Evolutionary conservation across 2,888 invertebrate species (phyloP).

Genomic region (Mantis religiosa): DNA sequence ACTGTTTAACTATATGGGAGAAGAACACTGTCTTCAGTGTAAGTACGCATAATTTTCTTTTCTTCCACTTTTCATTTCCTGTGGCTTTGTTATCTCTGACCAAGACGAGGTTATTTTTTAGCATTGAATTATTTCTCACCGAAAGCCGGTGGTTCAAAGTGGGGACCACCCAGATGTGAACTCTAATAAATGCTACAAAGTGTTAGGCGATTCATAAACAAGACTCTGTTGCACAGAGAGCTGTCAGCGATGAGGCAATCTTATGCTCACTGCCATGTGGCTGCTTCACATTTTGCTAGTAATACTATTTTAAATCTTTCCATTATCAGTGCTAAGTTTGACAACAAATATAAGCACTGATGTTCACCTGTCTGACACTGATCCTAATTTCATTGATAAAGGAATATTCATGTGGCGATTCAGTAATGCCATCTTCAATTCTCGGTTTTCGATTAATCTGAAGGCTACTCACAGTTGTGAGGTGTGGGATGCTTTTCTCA

Average conservation of each 20-base stretch:
- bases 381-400: no score
- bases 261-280: background rate
- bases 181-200: background rate
- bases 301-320: no score
- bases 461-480: no score
- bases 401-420: no score
- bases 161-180: background rate
- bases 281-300: no score
- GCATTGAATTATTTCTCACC: background rate
- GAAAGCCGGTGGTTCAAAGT: background rate
- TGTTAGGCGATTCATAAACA: background rate
- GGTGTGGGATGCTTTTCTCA: no score
- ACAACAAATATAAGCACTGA: no score
- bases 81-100: background rate
- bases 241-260: background rate
- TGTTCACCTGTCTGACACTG: no score
- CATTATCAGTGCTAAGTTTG: no score
- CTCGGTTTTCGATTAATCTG: no score
- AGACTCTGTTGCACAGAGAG: background rate
- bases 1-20: slow-evolving; percentile 7
- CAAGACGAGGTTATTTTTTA: background rate
- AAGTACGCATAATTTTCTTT: background rate
- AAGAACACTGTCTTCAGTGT: background rate
- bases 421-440: no score
- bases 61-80: background rate